These are phyloP conservation scores for Ametastegia equiseti DNA, from an alignment of 2,888 invertebrate species.

Conservation along the genomic window DNA sequence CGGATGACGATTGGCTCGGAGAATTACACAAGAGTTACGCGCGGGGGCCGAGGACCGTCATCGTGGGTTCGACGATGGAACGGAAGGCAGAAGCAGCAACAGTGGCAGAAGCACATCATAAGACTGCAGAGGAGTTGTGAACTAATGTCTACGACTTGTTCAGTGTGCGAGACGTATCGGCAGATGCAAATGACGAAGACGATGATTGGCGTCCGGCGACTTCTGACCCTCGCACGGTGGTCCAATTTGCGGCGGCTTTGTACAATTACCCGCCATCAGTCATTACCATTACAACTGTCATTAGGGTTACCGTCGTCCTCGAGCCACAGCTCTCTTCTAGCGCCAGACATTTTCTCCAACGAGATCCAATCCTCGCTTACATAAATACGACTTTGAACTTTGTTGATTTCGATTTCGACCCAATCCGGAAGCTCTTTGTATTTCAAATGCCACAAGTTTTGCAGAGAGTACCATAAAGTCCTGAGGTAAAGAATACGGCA, in stretches of 20 bases:
- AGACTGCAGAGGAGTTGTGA: not conserved
- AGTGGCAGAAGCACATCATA: too few relatives aligned
- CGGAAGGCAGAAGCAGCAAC: conserved; percentile 20
- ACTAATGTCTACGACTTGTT: not conserved
- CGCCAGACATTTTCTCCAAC: conserved; percentile 32
- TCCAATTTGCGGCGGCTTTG: conserved; percentile 76
- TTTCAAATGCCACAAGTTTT: too few relatives aligned
- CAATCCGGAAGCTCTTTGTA: too few relatives aligned
- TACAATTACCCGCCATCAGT: conserved; percentile 73
- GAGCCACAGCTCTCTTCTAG: conserved; percentile 7
- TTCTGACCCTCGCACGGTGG: conserved; percentile 71
- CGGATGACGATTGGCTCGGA: conserved; percentile 34
- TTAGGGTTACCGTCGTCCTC: conserved; percentile 31
- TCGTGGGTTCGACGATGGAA: not conserved
- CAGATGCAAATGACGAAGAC: conserved; percentile 69
- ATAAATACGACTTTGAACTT: too few relatives aligned
- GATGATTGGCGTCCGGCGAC: conserved; percentile 71
- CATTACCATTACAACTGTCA: conserved; percentile 57
- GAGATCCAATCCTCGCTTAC: not conserved
- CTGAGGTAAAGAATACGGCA: too few relatives aligned
- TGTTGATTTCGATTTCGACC: too few relatives aligned
- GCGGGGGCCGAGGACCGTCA: conserved; percentile 10
- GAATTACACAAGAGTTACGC: conserved; percentile 15
- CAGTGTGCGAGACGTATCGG: conserved; percentile 45
- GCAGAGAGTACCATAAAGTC: too few relatives aligned